Conservation (phyloP, 2,113 vertebrate species). For the Petaurus breviceps region DNA sequence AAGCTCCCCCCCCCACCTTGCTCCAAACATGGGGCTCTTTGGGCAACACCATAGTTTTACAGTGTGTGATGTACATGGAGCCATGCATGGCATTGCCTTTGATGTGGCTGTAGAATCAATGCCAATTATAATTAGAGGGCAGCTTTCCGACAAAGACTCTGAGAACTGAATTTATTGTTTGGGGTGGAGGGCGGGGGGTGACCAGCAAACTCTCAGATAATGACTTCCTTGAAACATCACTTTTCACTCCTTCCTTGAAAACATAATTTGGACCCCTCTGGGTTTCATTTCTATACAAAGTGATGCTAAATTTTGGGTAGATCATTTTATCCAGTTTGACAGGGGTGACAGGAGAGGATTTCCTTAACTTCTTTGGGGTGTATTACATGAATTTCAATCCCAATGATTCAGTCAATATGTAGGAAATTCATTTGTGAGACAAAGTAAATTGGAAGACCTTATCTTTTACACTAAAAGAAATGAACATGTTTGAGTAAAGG, state of each 20-base stretch:
- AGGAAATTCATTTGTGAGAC: not conserved
- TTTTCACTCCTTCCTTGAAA: not conserved
- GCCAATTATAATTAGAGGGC: not conserved
- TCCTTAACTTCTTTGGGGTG: not conserved
- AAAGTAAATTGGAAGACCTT: no score
- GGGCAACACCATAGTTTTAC: not conserved
- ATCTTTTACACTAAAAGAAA: not conserved
- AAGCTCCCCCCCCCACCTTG: not conserved
- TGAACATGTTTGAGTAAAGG: not conserved
- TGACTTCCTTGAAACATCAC: constrained; percentile 14
- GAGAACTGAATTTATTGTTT: not conserved
- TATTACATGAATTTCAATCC: not conserved
- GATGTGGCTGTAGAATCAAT: not conserved
- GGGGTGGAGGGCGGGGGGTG: not conserved
- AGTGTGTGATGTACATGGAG: not conserved
- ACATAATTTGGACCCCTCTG: not conserved
- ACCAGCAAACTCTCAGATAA: not conserved
- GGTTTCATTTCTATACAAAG: not conserved
- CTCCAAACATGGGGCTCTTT: not conserved
- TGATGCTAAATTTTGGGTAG: constrained; percentile 1
- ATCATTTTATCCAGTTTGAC: not conserved
- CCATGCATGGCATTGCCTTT: not conserved
- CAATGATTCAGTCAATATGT: not conserved
- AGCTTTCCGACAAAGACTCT: not conserved
- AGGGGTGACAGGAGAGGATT: not conserved